Evolutionary conservation across 2,113 vertebrate genomes (phyloP).

Genomic region (Salvelinus fontinalis): DNA sequence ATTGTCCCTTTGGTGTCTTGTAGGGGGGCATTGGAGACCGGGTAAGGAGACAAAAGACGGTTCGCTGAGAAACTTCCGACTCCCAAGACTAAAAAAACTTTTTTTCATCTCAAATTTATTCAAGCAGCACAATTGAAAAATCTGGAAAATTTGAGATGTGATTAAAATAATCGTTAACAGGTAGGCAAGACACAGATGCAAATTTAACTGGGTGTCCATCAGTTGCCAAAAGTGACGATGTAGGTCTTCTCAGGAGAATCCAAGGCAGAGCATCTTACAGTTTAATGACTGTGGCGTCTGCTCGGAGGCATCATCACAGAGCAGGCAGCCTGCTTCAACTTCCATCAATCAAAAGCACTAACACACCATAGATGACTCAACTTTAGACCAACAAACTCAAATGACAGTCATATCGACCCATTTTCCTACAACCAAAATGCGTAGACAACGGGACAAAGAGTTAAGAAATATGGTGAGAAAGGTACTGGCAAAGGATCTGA

Average conservation of each 20-base stretch:
- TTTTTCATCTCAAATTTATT: too few species aligned
- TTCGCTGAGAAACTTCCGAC: too few species aligned
- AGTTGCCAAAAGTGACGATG: slow-evolving; percentile 57
- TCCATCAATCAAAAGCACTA: slow-evolving; percentile 48
- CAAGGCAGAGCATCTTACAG: slow-evolving; percentile 54
- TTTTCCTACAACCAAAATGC: too few species aligned
- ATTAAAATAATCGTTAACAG: too few species aligned
- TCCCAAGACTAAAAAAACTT: too few species aligned
- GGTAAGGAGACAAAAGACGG: not conserved
- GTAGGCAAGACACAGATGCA: slow-evolving; percentile 30
- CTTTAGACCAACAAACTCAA: too few species aligned
- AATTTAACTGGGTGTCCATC: slow-evolving; percentile 59
- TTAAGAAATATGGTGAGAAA: too few species aligned
- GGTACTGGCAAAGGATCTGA: too few species aligned
- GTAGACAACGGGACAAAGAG: too few species aligned
- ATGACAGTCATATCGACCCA: too few species aligned
- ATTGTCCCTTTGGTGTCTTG: slow-evolving; percentile 44
- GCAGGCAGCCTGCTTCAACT: slow-evolving; percentile 31
- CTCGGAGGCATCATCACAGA: slow-evolving; percentile 47
- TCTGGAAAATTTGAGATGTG: too few species aligned
- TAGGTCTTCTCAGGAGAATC: slow-evolving; percentile 52
- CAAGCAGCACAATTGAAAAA: too few species aligned
- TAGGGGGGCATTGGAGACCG: slow-evolving; percentile 20
- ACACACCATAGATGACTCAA: slow-evolving; percentile 37
- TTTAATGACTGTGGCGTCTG: slow-evolving; percentile 66